Conservation (phyloP, 2,113 vertebrate genomes). For the Phrynosoma blainvillii region DNA sequence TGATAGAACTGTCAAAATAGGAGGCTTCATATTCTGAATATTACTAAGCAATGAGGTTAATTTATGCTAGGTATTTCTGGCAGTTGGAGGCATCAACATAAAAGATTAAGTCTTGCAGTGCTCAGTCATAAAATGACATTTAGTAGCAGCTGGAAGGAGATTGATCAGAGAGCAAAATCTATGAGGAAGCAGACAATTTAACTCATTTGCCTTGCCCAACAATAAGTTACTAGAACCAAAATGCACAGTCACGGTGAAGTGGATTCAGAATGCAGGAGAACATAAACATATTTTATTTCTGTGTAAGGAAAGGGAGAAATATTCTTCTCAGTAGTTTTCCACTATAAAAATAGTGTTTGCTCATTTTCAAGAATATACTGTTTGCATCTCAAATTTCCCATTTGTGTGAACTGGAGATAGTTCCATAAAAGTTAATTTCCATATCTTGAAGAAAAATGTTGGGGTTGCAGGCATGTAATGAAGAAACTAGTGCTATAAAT, state of each 20-base stretch:
- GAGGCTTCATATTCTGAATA: slow-evolving; percentile 13
- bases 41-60: slow-evolving; percentile 6
- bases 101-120: slow-evolving; percentile 15
- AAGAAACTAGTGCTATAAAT: not conserved
- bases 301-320: not conserved
- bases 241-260: not conserved
- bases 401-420: not conserved
- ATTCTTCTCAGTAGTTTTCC: slow-evolving; percentile 4
- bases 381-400: not conserved
- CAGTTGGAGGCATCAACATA: not conserved
- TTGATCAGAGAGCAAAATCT: slow-evolving; percentile 42
- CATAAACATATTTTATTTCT: not conserved
- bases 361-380: not conserved
- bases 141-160: not conserved
- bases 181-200: not conserved
- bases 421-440: not conserved
- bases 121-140: not conserved
- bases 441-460: slow-evolving; percentile 17
- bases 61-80: slow-evolving; percentile 10
- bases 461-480: not conserved
- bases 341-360: not conserved
- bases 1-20: not conserved
- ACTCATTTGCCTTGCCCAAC: not conserved
- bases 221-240: not conserved
- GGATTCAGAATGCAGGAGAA: slow-evolving; percentile 19